Percentiles rank a stretch among this genome's conserved stretches.
phyloP scores from a whole-genome alignment of 2,888 invertebrate species.

The Chymomyza fuscimana region DNA sequence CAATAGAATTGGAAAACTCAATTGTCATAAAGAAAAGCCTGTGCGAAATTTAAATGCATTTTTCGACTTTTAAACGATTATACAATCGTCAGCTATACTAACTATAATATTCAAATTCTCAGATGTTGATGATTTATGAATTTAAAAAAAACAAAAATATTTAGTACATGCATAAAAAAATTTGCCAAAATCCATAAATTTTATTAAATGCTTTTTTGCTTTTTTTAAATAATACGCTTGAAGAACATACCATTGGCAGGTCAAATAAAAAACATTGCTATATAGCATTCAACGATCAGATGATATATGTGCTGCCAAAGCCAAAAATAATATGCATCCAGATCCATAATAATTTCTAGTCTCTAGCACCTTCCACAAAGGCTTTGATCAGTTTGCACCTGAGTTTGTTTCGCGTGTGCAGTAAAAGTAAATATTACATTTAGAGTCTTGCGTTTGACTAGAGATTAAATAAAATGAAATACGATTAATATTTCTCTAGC shows the following conservation, averaged over 20 bases:
- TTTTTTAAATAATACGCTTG: not conserved
- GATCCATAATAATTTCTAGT: not conserved
- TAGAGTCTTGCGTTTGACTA: too few relatives aligned
- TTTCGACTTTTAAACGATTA: not conserved
- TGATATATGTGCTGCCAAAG: too few relatives aligned
- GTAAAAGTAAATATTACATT: too few relatives aligned
- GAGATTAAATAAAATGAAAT: too few relatives aligned
- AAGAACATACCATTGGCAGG: not conserved
- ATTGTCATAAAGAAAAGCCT: not conserved
- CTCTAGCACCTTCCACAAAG: not conserved
- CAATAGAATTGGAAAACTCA: constrained; percentile 20
- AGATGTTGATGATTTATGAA: too few relatives aligned
- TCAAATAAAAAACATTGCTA: not conserved
- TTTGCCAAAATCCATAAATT: too few relatives aligned
- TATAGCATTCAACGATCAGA: not conserved
- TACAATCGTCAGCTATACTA: too few relatives aligned
- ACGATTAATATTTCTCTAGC: too few relatives aligned
- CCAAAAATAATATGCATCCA: not conserved
- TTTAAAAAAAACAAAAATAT: too few relatives aligned
- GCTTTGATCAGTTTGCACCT: not conserved
- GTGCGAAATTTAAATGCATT: not conserved
- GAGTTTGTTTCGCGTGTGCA: not conserved
- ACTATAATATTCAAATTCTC: too few relatives aligned
- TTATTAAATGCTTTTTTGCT: too few relatives aligned
- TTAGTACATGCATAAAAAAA: too few relatives aligned